phyloP scores from a whole-genome alignment of 2,797 vertebrate genomes.

The Propithecus perrieri region DNA sequence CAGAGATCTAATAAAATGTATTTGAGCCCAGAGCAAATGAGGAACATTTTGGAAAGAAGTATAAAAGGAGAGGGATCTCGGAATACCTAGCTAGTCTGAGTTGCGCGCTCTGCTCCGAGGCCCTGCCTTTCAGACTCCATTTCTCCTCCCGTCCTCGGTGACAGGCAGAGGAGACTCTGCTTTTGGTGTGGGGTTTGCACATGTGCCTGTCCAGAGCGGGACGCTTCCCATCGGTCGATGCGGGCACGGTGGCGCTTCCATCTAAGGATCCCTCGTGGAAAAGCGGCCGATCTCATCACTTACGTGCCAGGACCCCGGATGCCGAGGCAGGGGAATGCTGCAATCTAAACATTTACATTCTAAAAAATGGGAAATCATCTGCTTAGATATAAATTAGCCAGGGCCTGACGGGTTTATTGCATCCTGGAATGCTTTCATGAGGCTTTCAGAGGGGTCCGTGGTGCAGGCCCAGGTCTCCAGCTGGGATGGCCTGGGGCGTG shows the following conservation, averaged over 20 bases:
- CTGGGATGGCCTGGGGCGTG: conserved; percentile 54
- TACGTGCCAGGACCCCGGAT: conserved; percentile 76
- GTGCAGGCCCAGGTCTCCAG: conserved; percentile 67
- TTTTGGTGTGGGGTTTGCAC: neutral
- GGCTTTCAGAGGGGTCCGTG: conserved; percentile 71
- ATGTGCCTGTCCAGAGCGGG: neutral
- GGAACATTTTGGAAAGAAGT: conserved; percentile 50
- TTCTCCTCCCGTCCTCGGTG: neutral
- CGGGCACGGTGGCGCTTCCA: conserved; percentile 61
- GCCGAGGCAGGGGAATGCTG: conserved; percentile 76
- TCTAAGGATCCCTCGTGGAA: conserved; percentile 73
- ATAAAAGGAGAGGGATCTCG: neutral
- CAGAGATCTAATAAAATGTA: conserved; percentile 60
- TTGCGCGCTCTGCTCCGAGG: neutral
- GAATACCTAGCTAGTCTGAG: conserved; percentile 35
- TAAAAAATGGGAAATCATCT: conserved; percentile 83
- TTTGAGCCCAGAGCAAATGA: conserved; percentile 24
- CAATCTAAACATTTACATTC: conserved; percentile 86
- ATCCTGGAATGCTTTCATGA: conserved; percentile 82
- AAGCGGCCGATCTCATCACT: conserved; percentile 49
- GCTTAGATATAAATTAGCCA: conserved; percentile 81
- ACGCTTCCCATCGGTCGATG: neutral
- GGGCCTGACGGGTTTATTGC: conserved; percentile 82
- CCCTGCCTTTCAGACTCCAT: neutral
- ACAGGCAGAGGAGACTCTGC: neutral